phyloP scores from a whole-genome alignment of 1,140 invertebrate genomes.

The Bombus pascuorum region DNA sequence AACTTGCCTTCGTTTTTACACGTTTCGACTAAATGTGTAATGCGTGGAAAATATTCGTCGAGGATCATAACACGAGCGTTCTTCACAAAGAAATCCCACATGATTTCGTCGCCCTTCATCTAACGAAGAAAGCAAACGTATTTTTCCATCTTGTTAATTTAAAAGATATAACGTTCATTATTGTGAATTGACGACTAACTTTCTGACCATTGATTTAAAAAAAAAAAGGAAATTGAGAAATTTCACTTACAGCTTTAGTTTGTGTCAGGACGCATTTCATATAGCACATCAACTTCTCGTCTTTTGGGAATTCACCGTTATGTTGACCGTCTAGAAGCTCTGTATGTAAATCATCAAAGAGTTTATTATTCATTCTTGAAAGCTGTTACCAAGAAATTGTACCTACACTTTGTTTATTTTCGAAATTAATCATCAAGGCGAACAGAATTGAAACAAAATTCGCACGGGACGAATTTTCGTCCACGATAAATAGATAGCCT shows the following conservation, averaged over 20 bases:
- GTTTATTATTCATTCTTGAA: background rate
- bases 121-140: background rate
- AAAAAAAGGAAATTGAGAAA: background rate
- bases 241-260: conserved; percentile 63
- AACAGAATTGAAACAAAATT: background rate
- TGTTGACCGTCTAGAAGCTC: conserved; percentile 48
- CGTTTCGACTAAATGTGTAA: background rate
- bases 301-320: conserved; percentile 55
- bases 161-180: no score
- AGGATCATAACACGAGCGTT: background rate
- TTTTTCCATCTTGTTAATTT: background rate
- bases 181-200: no score
- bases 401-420: background rate
- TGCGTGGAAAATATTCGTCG: background rate
- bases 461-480: background rate
- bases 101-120: conserved; percentile 50
- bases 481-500: no score
- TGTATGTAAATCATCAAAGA: conserved; percentile 7
- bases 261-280: conserved; percentile 58
- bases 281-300: conserved; percentile 62
- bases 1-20: background rate
- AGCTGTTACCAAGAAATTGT: background rate
- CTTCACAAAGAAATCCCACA: background rate
- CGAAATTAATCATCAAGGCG: no score
- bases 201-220: no score